Base-by-base conservation (phyloP, 2,797 vertebrate genomes). In the Melanogrammus aeglefinus region DNA sequence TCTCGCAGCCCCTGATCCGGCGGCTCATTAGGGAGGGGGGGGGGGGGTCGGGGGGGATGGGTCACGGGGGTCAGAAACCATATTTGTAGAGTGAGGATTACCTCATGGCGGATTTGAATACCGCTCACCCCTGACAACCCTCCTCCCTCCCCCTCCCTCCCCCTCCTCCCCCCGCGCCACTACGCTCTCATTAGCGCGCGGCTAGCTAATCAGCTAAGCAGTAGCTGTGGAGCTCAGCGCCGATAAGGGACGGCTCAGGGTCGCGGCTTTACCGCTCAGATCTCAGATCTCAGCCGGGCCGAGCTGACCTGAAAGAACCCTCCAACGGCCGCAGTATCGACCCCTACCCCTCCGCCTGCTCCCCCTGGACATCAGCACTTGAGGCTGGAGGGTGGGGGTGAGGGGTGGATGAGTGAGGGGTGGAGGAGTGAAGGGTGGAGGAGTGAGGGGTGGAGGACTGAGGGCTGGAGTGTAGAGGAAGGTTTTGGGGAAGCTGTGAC, bases 81-180 rank as follows among this genome's bases (percentile, higher is more conserved):
- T 90, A 92, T 93, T 93, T 93, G 91, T 90, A 89, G 85, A 91
- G 89, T 84, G 88, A 87, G 91, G 91, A 93, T 93, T 94, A 92
- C 87, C 89, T 89, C 92, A 91, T 86, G 88, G 90, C 82, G 77
- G 79, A 90, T 94, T 92, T 93, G 88, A 93, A 92, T 90, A 89
- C 79, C 87, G 74, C 84, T 89, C 88, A 87, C 85, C 88, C 87
- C 84, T 80, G 83, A 83, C 72, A 71, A 78, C 88, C 86, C 84
- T 76, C 82, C 86, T 79, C 81, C 80, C 86, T 77, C 82, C 24
- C 21, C 77, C 73, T 73, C 74, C 77, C 71, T 33, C 73, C 39
- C 69, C 38, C 78, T 70, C 51, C 70, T 38, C 77, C 51, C 35
- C 24, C 35, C n/a, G 47, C 29, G 4, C 31, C 72, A 10, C 72